Evolutionary conservation across 2,797 vertebrate genomes (phyloP).

Genomic region (Typhlichthys eigenmanni): DNA sequence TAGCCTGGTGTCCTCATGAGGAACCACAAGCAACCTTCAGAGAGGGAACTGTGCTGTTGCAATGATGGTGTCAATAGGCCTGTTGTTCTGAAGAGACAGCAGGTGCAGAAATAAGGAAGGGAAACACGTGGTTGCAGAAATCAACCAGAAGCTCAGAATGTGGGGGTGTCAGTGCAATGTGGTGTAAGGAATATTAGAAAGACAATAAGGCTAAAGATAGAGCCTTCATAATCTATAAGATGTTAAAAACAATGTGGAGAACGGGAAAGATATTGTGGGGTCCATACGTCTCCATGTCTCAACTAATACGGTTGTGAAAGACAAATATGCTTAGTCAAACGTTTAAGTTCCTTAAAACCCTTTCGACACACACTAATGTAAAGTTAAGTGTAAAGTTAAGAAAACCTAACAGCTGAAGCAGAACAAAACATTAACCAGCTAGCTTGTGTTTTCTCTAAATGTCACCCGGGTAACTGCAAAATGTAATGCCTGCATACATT

Average conservation of each 20-base stretch:
- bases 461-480: neutral
- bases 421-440: neutral
- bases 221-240: neutral
- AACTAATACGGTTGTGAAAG: slow-evolving; percentile 64
- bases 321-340: slow-evolving; percentile 63
- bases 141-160: slow-evolving; percentile 27
- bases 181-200: neutral
- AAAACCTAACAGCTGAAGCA: slow-evolving; percentile 23
- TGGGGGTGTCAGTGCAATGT: slow-evolving; percentile 6
- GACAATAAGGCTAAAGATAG: no score
- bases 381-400: neutral
- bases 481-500: slow-evolving; percentile 10
- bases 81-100: slow-evolving; percentile 35
- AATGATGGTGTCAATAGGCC: slow-evolving; percentile 27
- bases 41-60: slow-evolving; percentile 48
- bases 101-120: slow-evolving; percentile 17
- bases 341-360: slow-evolving; percentile 56
- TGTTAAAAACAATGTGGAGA: slow-evolving; percentile 25
- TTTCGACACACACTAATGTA: slow-evolving; percentile 12
- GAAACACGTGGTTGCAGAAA: slow-evolving; percentile 50
- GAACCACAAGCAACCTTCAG: slow-evolving; percentile 39
- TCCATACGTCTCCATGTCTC: slow-evolving; percentile 26
- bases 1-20: slow-evolving; percentile 24
- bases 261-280: slow-evolving; percentile 18
- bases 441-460: no score